Conservation (phyloP, 2,888 invertebrate genomes). For the Gerris lacustris region DNA sequence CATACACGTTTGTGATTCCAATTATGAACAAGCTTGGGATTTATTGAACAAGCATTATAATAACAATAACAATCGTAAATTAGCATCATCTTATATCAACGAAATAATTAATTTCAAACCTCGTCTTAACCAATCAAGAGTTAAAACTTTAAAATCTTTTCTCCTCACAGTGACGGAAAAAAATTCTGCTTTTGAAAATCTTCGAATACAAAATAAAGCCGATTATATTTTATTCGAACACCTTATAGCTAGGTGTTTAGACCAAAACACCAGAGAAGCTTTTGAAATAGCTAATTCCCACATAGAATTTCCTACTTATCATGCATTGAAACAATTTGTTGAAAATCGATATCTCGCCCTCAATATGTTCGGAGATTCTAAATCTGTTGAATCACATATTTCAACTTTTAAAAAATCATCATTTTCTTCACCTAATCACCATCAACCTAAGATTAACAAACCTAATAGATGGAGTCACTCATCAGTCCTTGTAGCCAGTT, state of each 20-base stretch:
- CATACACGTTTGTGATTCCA: neutral
- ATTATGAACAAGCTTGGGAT: too few species aligned
- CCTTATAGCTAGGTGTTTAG: neutral
- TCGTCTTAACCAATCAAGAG: too few species aligned
- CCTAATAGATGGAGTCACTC: too few species aligned
- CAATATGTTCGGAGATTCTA: neutral
- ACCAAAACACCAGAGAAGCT: neutral
- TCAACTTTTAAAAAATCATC: neutral
- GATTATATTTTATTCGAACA: neutral
- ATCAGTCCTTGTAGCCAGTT: too few species aligned
- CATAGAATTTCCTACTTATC: neutral
- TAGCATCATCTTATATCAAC: too few species aligned
- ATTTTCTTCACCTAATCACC: neutral
- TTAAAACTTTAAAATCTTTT: slow-evolving; percentile 1
- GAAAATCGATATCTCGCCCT: neutral
- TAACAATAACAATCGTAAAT: too few species aligned
- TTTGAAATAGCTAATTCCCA: too few species aligned
- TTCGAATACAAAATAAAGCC: neutral
- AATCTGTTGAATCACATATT: neutral
- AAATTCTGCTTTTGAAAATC: neutral
- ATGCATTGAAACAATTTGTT: neutral
- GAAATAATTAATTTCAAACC: too few species aligned
- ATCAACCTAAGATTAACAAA: neutral
- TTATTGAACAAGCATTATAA: too few species aligned
- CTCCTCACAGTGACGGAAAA: neutral